Conservation (phyloP, 2,888 invertebrate species). For the Osedax fenrisi region DNA sequence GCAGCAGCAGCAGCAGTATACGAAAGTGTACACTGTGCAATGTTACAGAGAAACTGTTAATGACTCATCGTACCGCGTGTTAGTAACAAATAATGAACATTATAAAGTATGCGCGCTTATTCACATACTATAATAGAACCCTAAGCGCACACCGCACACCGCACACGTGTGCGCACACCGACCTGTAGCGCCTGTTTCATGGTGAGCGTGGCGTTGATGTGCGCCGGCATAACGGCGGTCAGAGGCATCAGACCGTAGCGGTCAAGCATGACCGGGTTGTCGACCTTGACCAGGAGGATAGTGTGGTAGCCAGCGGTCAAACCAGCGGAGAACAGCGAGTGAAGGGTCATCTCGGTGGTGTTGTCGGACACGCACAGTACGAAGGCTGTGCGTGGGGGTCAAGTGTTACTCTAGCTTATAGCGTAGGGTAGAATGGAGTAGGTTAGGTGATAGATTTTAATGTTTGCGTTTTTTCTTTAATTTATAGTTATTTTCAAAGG, state of each 20-base stretch:
- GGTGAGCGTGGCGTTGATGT: background rate
- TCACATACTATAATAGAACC: no score
- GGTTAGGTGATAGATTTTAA: background rate
- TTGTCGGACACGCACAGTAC: background rate
- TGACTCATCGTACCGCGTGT: no score
- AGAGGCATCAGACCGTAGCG: background rate
- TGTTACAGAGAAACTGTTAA: no score
- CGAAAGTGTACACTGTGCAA: no score
- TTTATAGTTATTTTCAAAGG: no score
- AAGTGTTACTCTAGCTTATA: background rate
- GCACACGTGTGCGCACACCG: no score
- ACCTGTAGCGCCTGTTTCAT: background rate
- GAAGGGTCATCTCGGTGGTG: background rate
- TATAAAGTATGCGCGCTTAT: no score
- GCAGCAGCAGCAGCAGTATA: no score
- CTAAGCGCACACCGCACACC: no score
- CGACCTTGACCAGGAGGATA: conserved; percentile 11
- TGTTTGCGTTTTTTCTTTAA: no score
- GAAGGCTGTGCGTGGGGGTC: background rate
- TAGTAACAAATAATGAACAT: no score
- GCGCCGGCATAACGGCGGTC: background rate
- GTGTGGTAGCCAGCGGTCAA: conserved; percentile 1
- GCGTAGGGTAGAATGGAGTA: background rate
- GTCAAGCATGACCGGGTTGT: background rate
- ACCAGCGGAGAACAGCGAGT: background rate